Percentiles rank a stretch among this genome's conserved stretches.
phyloP scores from a whole-genome alignment of 2,888 invertebrate species.

The Tuta absoluta region DNA sequence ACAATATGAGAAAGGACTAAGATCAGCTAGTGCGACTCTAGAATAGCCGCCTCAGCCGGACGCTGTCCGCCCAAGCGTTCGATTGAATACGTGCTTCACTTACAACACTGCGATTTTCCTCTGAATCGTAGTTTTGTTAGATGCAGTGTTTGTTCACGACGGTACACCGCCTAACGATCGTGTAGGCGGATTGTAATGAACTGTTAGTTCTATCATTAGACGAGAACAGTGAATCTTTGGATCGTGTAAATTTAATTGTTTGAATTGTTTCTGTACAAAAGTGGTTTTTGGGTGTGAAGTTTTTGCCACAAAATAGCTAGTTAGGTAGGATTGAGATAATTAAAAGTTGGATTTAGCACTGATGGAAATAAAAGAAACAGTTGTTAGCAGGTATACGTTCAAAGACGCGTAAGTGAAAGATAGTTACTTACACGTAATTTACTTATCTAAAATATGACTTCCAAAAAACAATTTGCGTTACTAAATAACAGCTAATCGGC shows the following conservation, averaged over 20 bases:
- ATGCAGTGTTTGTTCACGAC: slow-evolving; percentile 13
- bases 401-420: too few species aligned
- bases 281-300: neutral
- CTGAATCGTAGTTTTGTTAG: slow-evolving; percentile 30
- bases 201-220: neutral
- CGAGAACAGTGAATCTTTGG: neutral
- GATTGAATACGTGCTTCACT: slow-evolving; percentile 64
- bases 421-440: neutral
- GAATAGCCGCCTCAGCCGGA: slow-evolving; percentile 38
- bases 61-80: slow-evolving; percentile 48
- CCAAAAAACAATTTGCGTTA: neutral
- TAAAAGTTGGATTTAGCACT: too few species aligned
- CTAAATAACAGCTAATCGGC: slow-evolving; percentile 49
- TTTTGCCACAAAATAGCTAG: too few species aligned
- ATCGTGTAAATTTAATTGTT: neutral
- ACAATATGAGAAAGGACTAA: neutral
- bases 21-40: slow-evolving; percentile 30
- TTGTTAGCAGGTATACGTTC: too few species aligned
- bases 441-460: slow-evolving; percentile 17
- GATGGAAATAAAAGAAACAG: too few species aligned
- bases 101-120: slow-evolving; percentile 43
- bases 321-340: too few species aligned
- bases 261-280: neutral
- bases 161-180: slow-evolving; percentile 29
- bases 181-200: slow-evolving; percentile 29